Percentiles rank a stretch among this genome's conserved stretches.
Conservation (phyloP, 2,888 invertebrate species). For the Mechanitis mazaeus region DNA sequence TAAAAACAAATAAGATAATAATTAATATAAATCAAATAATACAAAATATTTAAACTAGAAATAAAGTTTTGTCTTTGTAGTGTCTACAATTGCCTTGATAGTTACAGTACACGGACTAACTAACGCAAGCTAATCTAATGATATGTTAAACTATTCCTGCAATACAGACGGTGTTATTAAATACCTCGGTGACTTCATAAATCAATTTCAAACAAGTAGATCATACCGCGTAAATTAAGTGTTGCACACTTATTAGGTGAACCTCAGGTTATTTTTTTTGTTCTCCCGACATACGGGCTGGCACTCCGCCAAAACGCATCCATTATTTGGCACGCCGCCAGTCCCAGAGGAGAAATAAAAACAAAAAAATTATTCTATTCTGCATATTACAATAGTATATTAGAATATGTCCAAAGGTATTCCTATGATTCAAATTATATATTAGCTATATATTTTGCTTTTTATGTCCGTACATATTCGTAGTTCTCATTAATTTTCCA, state of each 20-base stretch:
- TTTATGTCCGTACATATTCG: too few species aligned
- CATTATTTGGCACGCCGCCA: constrained; percentile 64
- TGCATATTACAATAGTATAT: constrained; percentile 8
- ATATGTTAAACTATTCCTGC: not conserved
- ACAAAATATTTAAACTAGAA: too few species aligned
- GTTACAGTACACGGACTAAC: too few species aligned
- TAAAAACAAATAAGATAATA: too few species aligned
- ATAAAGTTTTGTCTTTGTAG: too few species aligned
- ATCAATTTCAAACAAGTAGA: constrained; percentile 14
- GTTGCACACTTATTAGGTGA: constrained; percentile 24
- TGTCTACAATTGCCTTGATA: too few species aligned
- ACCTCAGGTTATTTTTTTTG: constrained; percentile 22
- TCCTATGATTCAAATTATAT: too few species aligned
- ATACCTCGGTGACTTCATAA: not conserved
- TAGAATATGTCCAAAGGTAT: not conserved
- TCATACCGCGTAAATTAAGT: constrained; percentile 21
- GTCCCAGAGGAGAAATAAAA: constrained; percentile 46
- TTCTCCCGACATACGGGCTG: constrained; percentile 51
- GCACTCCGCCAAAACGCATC: constrained; percentile 56
- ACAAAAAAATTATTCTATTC: constrained; percentile 48
- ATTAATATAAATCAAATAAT: too few species aligned
- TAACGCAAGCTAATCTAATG: not conserved
- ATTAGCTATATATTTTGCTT: too few species aligned
- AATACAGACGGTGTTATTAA: not conserved
- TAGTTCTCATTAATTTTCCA: too few species aligned